These are phyloP conservation scores for Brotula barbata DNA, from an alignment of 2,797 vertebrate genomes.

Conservation along the genomic window DNA sequence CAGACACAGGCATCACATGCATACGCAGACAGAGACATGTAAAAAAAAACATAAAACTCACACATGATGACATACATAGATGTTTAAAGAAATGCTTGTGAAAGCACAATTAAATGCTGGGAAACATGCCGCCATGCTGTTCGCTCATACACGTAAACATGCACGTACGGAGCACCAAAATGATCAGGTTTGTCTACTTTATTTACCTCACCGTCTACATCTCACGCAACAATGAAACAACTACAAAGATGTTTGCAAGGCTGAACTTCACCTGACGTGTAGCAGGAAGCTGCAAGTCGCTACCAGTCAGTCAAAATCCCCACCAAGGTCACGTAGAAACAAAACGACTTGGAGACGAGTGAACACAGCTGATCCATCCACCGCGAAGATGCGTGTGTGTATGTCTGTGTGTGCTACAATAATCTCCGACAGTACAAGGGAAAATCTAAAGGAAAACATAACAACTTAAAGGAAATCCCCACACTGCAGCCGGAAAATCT, in stretches of 20 bases:
- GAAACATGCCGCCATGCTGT: too few relatives aligned
- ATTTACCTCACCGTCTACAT: constrained; percentile 23
- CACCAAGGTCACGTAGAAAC: constrained; percentile 52
- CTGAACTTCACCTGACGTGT: constrained; percentile 34
- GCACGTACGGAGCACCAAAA: too few relatives aligned
- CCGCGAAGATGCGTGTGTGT: constrained; percentile 25
- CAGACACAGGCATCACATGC: constrained; percentile 19
- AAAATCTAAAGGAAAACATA: constrained; percentile 43
- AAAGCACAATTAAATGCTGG: constrained; percentile 3
- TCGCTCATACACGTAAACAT: too few relatives aligned
- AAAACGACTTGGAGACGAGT: constrained; percentile 17
- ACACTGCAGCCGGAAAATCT: constrained; percentile 65
- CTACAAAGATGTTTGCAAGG: constrained; percentile 40
- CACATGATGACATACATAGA: constrained; percentile 42
- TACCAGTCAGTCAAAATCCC: constrained; percentile 56
- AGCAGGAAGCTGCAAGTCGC: constrained; percentile 18
- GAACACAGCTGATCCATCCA: constrained; percentile 18
- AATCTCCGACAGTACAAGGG: constrained; percentile 45
- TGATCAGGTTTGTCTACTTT: neutral
- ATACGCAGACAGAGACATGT: constrained; percentile 29
- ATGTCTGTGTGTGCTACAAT: constrained; percentile 38
- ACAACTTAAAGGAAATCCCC: constrained; percentile 75
- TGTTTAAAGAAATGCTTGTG: constrained; percentile 41
- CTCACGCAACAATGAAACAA: constrained; percentile 40
- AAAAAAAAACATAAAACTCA: constrained; percentile 15